Evolutionary conservation across 2,888 invertebrate species (phyloP), one percentile per base, ranked within the genome.

Genomic region (Cryptus armator): DNA sequence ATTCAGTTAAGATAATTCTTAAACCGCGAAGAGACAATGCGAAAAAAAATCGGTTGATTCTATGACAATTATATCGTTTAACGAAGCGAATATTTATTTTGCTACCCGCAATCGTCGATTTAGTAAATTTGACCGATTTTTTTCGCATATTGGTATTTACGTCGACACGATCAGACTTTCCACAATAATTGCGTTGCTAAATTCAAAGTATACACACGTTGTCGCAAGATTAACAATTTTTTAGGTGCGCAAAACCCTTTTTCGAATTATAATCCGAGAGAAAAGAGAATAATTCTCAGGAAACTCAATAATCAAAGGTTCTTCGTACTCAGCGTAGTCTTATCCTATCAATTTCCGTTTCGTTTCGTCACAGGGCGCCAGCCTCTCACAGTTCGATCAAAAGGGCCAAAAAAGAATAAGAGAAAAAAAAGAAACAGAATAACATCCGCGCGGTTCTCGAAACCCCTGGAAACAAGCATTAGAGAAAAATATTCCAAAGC

Each of bases 291-390:
- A 53, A 16, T 71, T 72, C 43, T 1, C 43, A 19, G 2, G n/a
- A 56, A 32, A 56, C 14, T 19, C 43, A 56, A 71, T 16, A 56
- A 71, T 71, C 53, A 12, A 71, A 56, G n/a, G 43, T 53, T 37
- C 43, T 71, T 56, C 37, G 4, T 19, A 10, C 43, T 19, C 56
- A 19, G 82, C 46, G 32, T 82, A 70, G 70, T 75, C 86, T 72
- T 83, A 87, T 87, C 87, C 85, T 86, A 87, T 89, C 89, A 92
- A 92, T 92, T 92, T 92, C 91, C 92, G 91, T 77, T 89, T 88
- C 90, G 87, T 91, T 92, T 92, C 88, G 91, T 90, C 90, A 91
- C 89, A 85, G 68, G 48, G 48, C 48, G 81, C 32, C 59, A 78
- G 85, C 81, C 87, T 76, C 71, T 71, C 71, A 51, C 51, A 68